Percentiles rank a stretch among this genome's conserved stretches.
Conservation (phyloP, 2,113 vertebrate genomes). For the Orthonyx spaldingii region DNA sequence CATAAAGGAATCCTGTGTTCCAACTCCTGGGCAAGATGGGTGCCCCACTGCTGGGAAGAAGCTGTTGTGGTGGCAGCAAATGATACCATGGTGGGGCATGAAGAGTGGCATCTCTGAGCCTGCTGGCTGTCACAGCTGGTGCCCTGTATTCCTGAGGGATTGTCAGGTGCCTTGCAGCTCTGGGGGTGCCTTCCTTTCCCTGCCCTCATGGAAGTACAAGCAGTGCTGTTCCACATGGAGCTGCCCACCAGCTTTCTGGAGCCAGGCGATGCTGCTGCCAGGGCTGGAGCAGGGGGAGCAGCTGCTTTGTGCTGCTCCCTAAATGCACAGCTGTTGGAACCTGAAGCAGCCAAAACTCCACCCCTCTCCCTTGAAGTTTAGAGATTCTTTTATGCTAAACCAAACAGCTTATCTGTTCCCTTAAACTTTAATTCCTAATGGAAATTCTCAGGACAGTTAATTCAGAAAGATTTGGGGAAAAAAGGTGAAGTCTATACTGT, state of each 20-base stretch:
- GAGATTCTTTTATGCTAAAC: background rate
- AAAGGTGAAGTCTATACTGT: background rate
- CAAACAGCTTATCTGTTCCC: background rate
- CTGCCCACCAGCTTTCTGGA: background rate
- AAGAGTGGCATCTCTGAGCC: background rate
- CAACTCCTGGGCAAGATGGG: background rate
- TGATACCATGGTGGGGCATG: background rate
- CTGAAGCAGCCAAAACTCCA: background rate
- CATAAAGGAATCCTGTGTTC: background rate
- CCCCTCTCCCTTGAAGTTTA: background rate
- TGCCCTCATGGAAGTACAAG: background rate
- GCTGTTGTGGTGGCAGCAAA: background rate
- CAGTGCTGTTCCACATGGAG: background rate
- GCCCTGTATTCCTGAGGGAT: background rate
- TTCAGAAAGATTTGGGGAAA: background rate
- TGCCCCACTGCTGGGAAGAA: background rate
- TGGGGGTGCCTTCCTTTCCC: background rate
- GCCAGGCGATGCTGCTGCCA: background rate
- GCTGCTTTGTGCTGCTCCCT: background rate
- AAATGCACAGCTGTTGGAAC: background rate
- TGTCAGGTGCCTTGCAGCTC: background rate
- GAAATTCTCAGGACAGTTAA: conserved; percentile 51
- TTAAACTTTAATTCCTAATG: background rate
- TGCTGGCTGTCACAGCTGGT: background rate
- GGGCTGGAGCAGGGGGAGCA: background rate